These are phyloP conservation scores for Bujurquina vittata DNA, from an alignment of 2,113 vertebrate species.

Conservation along the genomic window DNA sequence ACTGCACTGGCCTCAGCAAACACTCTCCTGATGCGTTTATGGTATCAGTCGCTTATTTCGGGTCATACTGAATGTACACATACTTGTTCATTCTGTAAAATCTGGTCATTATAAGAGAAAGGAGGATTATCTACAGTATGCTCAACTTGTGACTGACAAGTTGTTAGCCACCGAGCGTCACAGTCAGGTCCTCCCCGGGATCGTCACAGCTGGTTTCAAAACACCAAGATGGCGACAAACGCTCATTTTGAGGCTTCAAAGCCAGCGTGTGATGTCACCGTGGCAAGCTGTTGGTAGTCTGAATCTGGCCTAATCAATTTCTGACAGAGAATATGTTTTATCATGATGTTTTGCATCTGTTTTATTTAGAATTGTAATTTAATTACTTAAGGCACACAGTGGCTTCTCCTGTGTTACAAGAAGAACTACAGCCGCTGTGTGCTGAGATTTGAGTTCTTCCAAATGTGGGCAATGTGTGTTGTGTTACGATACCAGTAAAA, in stretches of 20 bases:
- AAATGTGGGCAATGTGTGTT: too few relatives aligned
- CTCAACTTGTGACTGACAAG: background rate
- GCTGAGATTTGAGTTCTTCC: too few relatives aligned
- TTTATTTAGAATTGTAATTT: background rate
- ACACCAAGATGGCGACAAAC: fast-evolving
- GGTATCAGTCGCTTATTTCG: too few relatives aligned
- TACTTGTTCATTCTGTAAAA: too few relatives aligned
- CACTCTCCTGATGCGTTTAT: too few relatives aligned
- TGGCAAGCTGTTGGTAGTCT: fast-evolving
- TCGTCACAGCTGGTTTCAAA: background rate
- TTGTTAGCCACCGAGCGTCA: background rate
- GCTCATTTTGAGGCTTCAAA: background rate
- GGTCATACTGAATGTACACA: too few relatives aligned
- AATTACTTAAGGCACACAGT: background rate
- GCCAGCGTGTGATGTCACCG: background rate
- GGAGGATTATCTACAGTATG: background rate
- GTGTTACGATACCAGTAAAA: too few relatives aligned
- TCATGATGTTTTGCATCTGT: background rate
- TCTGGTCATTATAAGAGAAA: too few relatives aligned
- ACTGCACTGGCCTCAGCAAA: too few relatives aligned
- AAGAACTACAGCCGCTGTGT: background rate
- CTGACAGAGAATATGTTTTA: background rate
- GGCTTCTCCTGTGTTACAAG: background rate
- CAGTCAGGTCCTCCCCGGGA: background rate
- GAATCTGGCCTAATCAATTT: background rate